Base-by-base conservation (phyloP, 2,888 invertebrate species). In the Cyclophora albipunctata region DNA sequence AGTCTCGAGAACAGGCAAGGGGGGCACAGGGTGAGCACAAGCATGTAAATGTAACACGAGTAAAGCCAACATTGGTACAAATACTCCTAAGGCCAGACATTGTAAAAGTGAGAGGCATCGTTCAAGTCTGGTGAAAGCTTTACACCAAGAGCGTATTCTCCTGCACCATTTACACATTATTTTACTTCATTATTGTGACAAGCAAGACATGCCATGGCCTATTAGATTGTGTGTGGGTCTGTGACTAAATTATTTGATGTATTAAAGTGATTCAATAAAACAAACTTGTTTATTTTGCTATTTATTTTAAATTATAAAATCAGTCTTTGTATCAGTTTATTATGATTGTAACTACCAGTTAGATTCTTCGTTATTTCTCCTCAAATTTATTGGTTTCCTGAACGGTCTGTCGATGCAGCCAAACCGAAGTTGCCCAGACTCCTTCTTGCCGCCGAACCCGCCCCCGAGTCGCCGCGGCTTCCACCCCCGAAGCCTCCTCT, bases 381-480 rank as follows among this genome's bases (percentile, higher is more conserved):
- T 20, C 20, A 37, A 35, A 45, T 60, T 44, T 35, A 82, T 91
- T 2, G 94, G 94, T 73, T 89, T 91, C 62, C 86, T 91, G 71
- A 95, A 96, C 0, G 95, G 95, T 63, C 95, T 85, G 49, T 93
- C 93, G 62, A 91, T 90, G 45, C 97, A 94, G 1, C 97, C 97
- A 84, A 97, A 97, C 53, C 97, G 80, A 43, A 97, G 84, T 71
- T 97, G 97, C 0, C 97, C 97, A 0, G 96, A 94, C 75, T 95
- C 95, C 67, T 94, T 96, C 59, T 90, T 91, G 0, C 97, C 97
- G 3, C 96, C 96, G 70, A 96, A 94, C 7, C 97, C 97, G 7
- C 97, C 97, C 3, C 97, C 97, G 4, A 96, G 83, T 57, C 97
- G 81, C 57, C 97, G 89, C 3, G 97, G 97, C 69, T 92, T 91